These are phyloP conservation scores for Etheostoma spectabile DNA, from an alignment of 2,113 vertebrate species.

Conservation along the genomic window DNA sequence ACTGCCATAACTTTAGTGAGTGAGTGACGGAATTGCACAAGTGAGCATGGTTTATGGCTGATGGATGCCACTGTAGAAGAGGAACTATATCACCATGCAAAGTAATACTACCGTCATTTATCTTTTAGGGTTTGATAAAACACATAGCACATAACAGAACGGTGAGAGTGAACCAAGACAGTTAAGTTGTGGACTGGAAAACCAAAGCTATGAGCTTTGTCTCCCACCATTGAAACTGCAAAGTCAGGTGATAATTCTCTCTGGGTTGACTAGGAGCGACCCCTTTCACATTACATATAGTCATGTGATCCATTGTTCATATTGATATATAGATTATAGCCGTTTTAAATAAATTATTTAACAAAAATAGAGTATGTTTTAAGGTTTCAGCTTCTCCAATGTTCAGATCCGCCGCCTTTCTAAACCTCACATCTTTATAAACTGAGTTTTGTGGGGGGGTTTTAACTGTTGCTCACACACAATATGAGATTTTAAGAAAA, in stretches of 20 bases:
- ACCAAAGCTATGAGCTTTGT: too few relatives aligned
- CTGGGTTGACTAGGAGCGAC: too few relatives aligned
- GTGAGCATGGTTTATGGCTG: not conserved
- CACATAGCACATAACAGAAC: too few relatives aligned
- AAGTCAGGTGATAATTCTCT: too few relatives aligned
- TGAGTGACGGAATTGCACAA: not conserved
- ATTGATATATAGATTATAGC: not conserved
- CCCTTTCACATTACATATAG: too few relatives aligned
- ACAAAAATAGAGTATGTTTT: too few relatives aligned
- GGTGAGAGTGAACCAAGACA: too few relatives aligned
- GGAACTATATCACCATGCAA: not conserved
- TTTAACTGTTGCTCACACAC: not conserved
- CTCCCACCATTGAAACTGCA: too few relatives aligned
- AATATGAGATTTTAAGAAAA: not conserved
- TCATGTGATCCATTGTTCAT: not conserved
- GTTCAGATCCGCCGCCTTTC: not conserved
- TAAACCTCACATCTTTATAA: not conserved
- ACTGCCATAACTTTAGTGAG: not conserved
- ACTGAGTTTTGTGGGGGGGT: not conserved
- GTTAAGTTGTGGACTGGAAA: too few relatives aligned
- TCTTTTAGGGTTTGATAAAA: not conserved
- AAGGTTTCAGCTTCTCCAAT: not conserved
- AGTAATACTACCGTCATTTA: not conserved
- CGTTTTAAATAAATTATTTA: too few relatives aligned
- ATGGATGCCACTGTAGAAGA: not conserved